A percentile compares a stretch with the other conserved stretches of the same genome.
phyloP scores from a whole-genome alignment of 2,888 invertebrate species.

The Volucella bombylans region DNA sequence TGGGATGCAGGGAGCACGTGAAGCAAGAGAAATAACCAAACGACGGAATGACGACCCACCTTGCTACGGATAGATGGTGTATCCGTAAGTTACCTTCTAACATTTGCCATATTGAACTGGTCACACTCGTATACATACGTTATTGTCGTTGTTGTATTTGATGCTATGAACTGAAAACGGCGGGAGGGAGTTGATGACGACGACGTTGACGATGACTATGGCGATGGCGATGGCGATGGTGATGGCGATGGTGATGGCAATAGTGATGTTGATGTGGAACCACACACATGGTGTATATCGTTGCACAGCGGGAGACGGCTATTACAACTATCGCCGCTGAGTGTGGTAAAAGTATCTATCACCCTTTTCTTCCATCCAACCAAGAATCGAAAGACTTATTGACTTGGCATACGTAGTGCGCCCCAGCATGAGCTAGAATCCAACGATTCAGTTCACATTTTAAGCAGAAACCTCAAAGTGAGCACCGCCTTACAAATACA shows the following conservation, averaged over 20 bases:
- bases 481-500: slow-evolving; percentile 44
- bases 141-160: slow-evolving; percentile 27
- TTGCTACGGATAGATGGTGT: slow-evolving; percentile 24
- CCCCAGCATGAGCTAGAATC: slow-evolving; percentile 54
- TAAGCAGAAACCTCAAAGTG: slow-evolving; percentile 64
- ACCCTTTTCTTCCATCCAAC: not conserved
- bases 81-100: slow-evolving; percentile 47
- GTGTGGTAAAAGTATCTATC: slow-evolving; percentile 47
- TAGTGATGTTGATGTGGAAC: slow-evolving; percentile 47
- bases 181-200: slow-evolving; percentile 34
- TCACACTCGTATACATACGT: slow-evolving; percentile 63
- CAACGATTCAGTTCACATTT: slow-evolving; percentile 46
- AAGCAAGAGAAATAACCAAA: slow-evolving; percentile 9
- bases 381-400: slow-evolving; percentile 51
- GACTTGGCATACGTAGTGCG: slow-evolving; percentile 58
- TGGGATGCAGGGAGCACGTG: slow-evolving; percentile 12
- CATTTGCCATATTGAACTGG: slow-evolving; percentile 72
- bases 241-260: not conserved
- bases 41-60: slow-evolving; percentile 50
- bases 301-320: slow-evolving; percentile 46
- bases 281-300: slow-evolving; percentile 64
- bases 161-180: slow-evolving; percentile 33
- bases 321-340: slow-evolving; percentile 35
- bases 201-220: not conserved
- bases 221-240: no score